These are phyloP conservation scores for Setophaga petechia DNA, from an alignment of 2,113 vertebrate species.

Conservation along the genomic window DNA sequence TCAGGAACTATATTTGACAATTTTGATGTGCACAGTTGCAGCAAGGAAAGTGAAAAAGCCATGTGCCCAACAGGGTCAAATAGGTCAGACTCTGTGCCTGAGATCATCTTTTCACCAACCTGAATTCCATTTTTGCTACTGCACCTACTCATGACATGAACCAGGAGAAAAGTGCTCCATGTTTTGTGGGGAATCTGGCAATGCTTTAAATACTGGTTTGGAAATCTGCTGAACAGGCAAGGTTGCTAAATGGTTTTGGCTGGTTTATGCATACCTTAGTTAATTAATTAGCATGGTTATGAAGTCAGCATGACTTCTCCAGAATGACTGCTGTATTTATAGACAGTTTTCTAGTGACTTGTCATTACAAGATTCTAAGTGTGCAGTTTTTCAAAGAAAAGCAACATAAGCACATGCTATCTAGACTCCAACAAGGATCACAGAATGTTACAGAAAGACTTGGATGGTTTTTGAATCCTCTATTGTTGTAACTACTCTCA, in stretches of 20 bases:
- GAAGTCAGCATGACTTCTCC: background rate
- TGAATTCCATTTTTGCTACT: conserved; percentile 13
- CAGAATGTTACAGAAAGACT: background rate
- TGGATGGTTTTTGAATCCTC: background rate
- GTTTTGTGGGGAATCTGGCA: background rate
- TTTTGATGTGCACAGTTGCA: background rate
- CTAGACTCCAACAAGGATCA: background rate
- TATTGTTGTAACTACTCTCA: background rate
- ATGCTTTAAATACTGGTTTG: background rate
- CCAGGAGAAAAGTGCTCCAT: background rate
- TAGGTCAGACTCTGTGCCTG: background rate
- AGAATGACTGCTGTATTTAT: background rate
- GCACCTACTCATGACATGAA: background rate
- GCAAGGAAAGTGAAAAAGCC: background rate
- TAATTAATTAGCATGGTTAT: conserved; percentile 10
- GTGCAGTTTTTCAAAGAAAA: background rate
- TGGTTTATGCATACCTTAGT: background rate
- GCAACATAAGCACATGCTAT: background rate
- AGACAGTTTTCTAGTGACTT: background rate
- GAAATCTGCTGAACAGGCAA: conserved; percentile 9
- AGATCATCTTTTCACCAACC: background rate
- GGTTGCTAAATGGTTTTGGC: background rate
- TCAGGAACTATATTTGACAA: background rate
- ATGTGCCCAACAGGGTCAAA: background rate
- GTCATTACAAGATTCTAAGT: background rate